phyloP scores from a whole-genome alignment of 2,113 vertebrate species.

The Rhinolophus ferrumequinum region DNA sequence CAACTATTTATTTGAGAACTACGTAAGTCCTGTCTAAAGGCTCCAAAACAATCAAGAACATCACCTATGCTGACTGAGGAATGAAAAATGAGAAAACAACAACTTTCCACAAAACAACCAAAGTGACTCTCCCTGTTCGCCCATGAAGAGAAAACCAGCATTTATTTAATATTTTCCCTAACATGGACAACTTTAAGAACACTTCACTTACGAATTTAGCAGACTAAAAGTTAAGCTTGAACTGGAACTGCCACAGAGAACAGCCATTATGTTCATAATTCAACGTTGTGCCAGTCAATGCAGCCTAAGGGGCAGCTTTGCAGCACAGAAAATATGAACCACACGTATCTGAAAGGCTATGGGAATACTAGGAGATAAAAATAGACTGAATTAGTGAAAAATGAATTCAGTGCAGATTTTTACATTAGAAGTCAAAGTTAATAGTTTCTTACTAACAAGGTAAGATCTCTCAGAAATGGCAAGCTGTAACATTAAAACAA shows the following conservation, averaged over 20 bases:
- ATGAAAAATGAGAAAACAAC: constrained; percentile 55
- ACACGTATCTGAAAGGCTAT: constrained; percentile 77
- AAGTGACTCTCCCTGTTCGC: constrained; percentile 40
- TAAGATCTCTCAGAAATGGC: constrained; percentile 59
- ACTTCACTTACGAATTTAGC: constrained; percentile 66
- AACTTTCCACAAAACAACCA: constrained; percentile 13
- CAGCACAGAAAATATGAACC: constrained; percentile 69
- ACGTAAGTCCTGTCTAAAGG: neutral
- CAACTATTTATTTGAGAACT: constrained; percentile 8
- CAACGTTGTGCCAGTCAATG: constrained; percentile 62
- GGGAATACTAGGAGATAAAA: constrained; percentile 71
- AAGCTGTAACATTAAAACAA: constrained; percentile 66
- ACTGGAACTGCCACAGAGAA: constrained; percentile 76
- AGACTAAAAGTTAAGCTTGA: constrained; percentile 62
- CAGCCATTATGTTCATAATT: constrained; percentile 73
- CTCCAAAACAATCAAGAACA: constrained; percentile 46
- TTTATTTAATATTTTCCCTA: constrained; percentile 76
- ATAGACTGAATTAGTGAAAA: constrained; percentile 74
- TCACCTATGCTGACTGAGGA: neutral
- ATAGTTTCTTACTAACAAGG: constrained; percentile 70
- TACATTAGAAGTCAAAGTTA: constrained; percentile 71
- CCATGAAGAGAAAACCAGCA: constrained; percentile 40
- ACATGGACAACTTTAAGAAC: constrained; percentile 61
- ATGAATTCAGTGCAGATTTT: constrained; percentile 62
- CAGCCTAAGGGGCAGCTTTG: constrained; percentile 72